Conservation (phyloP, 1,140 invertebrate species). For the Penaeus chinensis region DNA sequence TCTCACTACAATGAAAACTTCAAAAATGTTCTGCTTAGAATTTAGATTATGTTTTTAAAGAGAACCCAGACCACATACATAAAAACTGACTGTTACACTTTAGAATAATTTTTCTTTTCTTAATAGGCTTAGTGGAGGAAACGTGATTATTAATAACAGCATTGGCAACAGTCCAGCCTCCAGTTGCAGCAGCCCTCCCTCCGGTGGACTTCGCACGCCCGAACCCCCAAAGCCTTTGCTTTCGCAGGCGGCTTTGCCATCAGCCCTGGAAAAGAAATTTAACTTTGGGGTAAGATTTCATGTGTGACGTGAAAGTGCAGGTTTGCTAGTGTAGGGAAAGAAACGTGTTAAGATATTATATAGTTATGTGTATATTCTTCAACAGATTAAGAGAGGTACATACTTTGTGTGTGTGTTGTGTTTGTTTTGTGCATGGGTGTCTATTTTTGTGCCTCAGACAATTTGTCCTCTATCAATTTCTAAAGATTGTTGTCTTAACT, state of each 20-base stretch:
- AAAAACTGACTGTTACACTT: too few relatives aligned
- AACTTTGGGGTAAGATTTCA: slow-evolving; percentile 1
- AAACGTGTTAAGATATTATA: too few relatives aligned
- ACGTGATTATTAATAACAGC: slow-evolving; percentile 25
- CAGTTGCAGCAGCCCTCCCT: slow-evolving; percentile 8
- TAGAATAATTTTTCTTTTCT: neutral
- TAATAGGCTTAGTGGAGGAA: slow-evolving; percentile 47
- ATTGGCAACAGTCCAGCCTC: slow-evolving; percentile 15
- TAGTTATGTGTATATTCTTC: too few relatives aligned
- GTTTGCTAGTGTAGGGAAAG: neutral
- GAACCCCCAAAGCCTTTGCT: slow-evolving; percentile 58
- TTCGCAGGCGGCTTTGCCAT: slow-evolving; percentile 56
- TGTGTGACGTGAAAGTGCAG: slow-evolving; percentile 67
- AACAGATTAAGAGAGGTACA: too few relatives aligned
- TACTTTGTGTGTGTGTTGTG: too few relatives aligned
- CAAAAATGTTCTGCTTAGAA: too few relatives aligned
- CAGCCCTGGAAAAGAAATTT: slow-evolving; percentile 55
- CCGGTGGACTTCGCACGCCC: slow-evolving; percentile 27
- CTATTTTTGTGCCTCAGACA: too few relatives aligned
- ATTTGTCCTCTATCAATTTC: too few relatives aligned
- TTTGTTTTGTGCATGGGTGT: too few relatives aligned
- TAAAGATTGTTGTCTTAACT: too few relatives aligned
- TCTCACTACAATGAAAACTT: too few relatives aligned
- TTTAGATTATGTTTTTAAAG: too few relatives aligned
- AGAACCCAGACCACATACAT: neutral